A percentile compares a stretch with the other conserved stretches of the same genome.
Evolutionary conservation across 2,888 invertebrate species (phyloP).

Genomic region (Leucoma salicis): DNA sequence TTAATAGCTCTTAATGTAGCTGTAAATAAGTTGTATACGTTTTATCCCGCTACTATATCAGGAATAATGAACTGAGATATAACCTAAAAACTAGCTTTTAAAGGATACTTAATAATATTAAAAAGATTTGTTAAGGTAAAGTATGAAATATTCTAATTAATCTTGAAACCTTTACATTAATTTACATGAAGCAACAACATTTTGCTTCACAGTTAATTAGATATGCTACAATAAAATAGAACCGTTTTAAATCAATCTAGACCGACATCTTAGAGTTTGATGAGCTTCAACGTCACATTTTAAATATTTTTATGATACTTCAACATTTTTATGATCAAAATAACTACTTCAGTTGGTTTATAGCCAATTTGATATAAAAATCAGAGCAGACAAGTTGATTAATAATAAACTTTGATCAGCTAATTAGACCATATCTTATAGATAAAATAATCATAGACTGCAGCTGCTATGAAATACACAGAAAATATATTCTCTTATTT

Average conservation of each 20-base stretch:
- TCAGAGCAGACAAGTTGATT: conserved; percentile 38
- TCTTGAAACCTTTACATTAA: neutral
- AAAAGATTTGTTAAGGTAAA: too few relatives aligned
- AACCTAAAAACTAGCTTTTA: too few relatives aligned
- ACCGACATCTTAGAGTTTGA: conserved; percentile 32
- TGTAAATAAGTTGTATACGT: too few relatives aligned
- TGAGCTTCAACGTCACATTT: conserved; percentile 34
- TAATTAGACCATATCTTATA: too few relatives aligned
- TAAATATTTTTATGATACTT: conserved; percentile 37
- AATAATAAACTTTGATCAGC: conserved; percentile 21
- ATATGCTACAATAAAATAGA: conserved; percentile 17
- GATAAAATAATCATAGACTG: too few relatives aligned
- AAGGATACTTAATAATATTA: too few relatives aligned
- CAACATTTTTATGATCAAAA: conserved; percentile 42
- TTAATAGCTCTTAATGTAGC: too few relatives aligned
- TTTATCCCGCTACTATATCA: too few relatives aligned
- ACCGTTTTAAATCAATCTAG: conserved; percentile 19
- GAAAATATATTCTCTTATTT: too few relatives aligned
- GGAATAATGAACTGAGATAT: too few relatives aligned
- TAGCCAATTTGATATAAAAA: conserved; percentile 37
- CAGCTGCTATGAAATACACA: too few relatives aligned
- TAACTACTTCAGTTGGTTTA: conserved; percentile 40
- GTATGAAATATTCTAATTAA: neutral
- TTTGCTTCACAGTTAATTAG: conserved; percentile 20
- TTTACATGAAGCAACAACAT: conserved; percentile 19